phyloP scores from a whole-genome alignment of 2,113 vertebrate genomes.

The Perca flavescens region DNA sequence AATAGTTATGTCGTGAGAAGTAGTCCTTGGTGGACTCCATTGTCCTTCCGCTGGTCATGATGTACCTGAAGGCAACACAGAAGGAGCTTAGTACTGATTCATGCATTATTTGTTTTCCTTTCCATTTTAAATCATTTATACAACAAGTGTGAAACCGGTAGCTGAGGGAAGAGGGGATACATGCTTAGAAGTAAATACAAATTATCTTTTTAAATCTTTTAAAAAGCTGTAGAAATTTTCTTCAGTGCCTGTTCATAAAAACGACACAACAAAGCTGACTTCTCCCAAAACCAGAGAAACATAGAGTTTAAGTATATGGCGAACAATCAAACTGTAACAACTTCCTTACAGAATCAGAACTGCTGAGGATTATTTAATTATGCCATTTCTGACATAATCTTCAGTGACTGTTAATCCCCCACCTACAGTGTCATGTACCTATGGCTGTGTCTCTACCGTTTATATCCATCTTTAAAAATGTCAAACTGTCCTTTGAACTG shows the following conservation, averaged over 20 bases:
- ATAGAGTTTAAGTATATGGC: neutral
- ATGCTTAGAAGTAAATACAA: neutral
- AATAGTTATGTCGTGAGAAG: constrained; percentile 89
- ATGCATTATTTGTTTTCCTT: neutral
- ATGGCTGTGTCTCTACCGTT: no score
- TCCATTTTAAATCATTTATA: neutral
- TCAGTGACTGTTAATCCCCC: neutral
- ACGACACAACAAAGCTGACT: neutral
- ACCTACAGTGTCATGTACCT: neutral
- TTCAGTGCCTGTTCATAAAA: neutral
- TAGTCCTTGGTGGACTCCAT: constrained; percentile 93
- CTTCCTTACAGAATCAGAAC: constrained; percentile 8
- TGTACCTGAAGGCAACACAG: constrained; percentile 88
- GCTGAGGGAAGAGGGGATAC: neutral
- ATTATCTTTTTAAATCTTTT: neutral
- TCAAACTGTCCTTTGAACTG: constrained; percentile 11
- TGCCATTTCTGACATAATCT: neutral
- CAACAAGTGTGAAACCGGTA: neutral
- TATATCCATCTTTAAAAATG: constrained; percentile 1
- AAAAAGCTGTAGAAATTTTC: neutral
- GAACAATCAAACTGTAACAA: constrained; percentile 25
- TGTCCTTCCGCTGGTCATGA: constrained; percentile 97
- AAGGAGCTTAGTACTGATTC: neutral
- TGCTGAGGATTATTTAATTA: neutral
- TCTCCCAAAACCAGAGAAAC: neutral